Evolutionary conservation across 92 coral and sea anemone species (phyloP).

Genomic region (Phymanthus crucifer): DNA sequence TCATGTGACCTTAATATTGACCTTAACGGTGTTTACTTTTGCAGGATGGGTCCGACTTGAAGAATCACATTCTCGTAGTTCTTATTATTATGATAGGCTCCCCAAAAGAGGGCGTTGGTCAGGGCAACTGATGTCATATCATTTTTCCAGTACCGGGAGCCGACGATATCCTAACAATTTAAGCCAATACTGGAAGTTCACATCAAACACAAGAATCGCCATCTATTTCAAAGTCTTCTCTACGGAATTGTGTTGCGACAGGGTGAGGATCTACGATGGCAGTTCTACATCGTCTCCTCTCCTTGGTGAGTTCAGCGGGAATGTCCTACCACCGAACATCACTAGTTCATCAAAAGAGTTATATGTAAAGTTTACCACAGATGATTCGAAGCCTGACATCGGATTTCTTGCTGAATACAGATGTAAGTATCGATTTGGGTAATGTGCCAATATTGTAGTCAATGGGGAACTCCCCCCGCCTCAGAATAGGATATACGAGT

Average conservation of each 20-base stretch:
- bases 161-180: too few relatives aligned
- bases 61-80: too few relatives aligned
- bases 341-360: slow-evolving; percentile 31
- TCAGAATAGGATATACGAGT: too few relatives aligned
- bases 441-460: too few relatives aligned
- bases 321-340: slow-evolving; percentile 28
- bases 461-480: too few relatives aligned
- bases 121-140: too few relatives aligned
- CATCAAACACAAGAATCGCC: slow-evolving; percentile 24
- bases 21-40: too few relatives aligned
- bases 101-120: too few relatives aligned
- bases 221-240: slow-evolving; percentile 18
- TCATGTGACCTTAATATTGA: too few relatives aligned
- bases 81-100: too few relatives aligned
- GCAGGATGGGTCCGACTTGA: too few relatives aligned
- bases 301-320: slow-evolving; percentile 34
- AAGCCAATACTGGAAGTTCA: slow-evolving; percentile 17
- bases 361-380: slow-evolving; percentile 15
- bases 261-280: slow-evolving; percentile 40
- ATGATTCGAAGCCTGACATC: background rate
- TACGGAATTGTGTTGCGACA: slow-evolving; percentile 34
- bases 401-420: slow-evolving; percentile 21
- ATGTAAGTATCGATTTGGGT: background rate
- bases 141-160: too few relatives aligned
- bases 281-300: slow-evolving; percentile 7